Conservation (phyloP, 2,888 invertebrate species). For the Syritta pipiens region DNA sequence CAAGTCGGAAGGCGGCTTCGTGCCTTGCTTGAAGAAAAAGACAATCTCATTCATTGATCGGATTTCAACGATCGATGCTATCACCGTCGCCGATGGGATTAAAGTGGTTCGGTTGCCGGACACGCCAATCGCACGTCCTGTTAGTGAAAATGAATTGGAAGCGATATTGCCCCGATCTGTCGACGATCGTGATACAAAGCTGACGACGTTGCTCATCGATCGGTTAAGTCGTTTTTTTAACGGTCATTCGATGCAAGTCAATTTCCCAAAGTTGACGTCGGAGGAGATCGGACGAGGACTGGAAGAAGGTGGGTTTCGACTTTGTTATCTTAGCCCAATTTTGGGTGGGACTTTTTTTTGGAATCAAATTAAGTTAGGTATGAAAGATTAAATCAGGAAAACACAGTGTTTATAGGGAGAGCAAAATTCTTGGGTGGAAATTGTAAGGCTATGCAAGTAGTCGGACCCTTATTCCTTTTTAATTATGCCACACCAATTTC, state of each 20-base stretch:
- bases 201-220: constrained; percentile 86
- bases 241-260: constrained; percentile 87
- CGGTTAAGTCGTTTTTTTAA: constrained; percentile 86
- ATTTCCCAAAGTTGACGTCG: constrained; percentile 86
- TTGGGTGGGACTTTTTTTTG: not conserved
- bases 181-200: constrained; percentile 84
- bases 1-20: constrained; percentile 83
- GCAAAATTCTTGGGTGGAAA: too few relatives aligned
- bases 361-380: too few relatives aligned
- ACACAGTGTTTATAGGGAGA: too few relatives aligned
- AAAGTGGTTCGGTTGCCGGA: constrained; percentile 83
- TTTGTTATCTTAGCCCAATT: not conserved
- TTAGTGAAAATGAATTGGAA: constrained; percentile 86
- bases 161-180: constrained; percentile 84
- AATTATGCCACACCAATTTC: too few relatives aligned
- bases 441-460: too few relatives aligned
- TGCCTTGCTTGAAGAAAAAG: constrained; percentile 89
- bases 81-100: constrained; percentile 84
- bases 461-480: too few relatives aligned
- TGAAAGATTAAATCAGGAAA: too few relatives aligned
- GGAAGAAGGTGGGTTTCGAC: constrained; percentile 85
- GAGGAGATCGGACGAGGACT: constrained; percentile 85
- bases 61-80: constrained; percentile 85
- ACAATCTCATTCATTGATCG: constrained; percentile 89
- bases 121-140: constrained; percentile 75